Evolutionary conservation across 2,113 vertebrate species (phyloP).

Genomic region (Phodopus roborovskii): DNA sequence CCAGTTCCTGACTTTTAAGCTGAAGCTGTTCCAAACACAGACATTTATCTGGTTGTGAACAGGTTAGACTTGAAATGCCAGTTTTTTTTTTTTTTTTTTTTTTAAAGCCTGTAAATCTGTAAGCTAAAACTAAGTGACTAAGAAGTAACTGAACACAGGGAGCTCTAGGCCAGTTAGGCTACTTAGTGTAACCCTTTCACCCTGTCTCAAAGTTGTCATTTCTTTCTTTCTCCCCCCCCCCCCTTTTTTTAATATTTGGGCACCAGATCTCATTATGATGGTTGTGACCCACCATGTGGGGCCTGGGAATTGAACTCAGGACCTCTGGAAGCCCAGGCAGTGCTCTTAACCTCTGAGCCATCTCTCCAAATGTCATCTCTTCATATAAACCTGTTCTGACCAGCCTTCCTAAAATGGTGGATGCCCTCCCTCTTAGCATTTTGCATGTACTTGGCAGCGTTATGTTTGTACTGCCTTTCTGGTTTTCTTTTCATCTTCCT

Average conservation of each 20-base stretch:
- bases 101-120: not conserved
- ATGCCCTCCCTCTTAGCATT: not conserved
- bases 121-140: not conserved
- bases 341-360: not conserved
- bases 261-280: not conserved
- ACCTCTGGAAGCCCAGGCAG: not conserved
- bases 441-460: not conserved
- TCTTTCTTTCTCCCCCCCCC: not conserved
- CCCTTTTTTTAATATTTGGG: not conserved
- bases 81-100: too few species aligned
- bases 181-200: too few species aligned
- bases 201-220: too few species aligned
- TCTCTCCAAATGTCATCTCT: not conserved
- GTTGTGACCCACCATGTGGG: not conserved
- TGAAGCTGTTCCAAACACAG: not conserved
- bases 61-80: slow-evolving; percentile 12
- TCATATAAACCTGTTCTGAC: not conserved
- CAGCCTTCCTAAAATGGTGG: not conserved
- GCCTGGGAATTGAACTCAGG: not conserved
- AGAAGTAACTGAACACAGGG: not conserved
- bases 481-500: not conserved
- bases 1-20: not conserved
- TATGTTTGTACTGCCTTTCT: not conserved
- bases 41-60: not conserved
- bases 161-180: not conserved